Conservation (phyloP, 2,797 vertebrate species). For the Acestrorhynchus altus region DNA sequence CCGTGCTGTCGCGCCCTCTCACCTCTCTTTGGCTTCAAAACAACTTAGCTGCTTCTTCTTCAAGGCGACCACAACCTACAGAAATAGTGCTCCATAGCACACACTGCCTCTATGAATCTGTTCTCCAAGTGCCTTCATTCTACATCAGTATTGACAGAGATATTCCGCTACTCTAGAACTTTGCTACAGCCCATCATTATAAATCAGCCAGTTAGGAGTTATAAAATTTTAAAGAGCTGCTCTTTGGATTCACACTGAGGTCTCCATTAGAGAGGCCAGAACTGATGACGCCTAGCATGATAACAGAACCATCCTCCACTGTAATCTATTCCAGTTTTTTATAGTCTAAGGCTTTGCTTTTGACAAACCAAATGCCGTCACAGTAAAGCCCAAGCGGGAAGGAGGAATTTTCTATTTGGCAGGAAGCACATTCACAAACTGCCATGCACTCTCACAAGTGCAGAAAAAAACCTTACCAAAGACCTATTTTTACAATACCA, state of each 20-base stretch:
- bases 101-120: background rate
- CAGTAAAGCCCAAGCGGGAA: background rate
- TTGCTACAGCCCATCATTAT: conserved; percentile 74
- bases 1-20: conserved; percentile 34
- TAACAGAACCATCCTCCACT: conserved; percentile 52
- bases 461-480: conserved; percentile 44
- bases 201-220: conserved; percentile 76
- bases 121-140: conserved; percentile 51
- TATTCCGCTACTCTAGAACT: conserved; percentile 59
- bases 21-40: conserved; percentile 25
- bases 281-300: conserved; percentile 70
- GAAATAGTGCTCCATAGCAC: background rate
- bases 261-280: conserved; percentile 74
- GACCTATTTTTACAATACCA: conserved; percentile 16
- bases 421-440: conserved; percentile 38
- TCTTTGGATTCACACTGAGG: conserved; percentile 69
- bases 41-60: conserved; percentile 17
- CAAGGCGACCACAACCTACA: background rate
- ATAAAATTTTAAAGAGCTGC: conserved; percentile 78
- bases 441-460: conserved; percentile 35
- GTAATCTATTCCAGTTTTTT: background rate
- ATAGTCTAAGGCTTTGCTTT: background rate
- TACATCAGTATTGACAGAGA: conserved; percentile 64
- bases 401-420: conserved; percentile 23
- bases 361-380: conserved; percentile 8